Percentiles rank a stretch among this genome's conserved stretches.
These are phyloP conservation scores for Drosophila cyrtoloma DNA, from an alignment of 2,888 invertebrate genomes.

Conservation along the genomic window DNA sequence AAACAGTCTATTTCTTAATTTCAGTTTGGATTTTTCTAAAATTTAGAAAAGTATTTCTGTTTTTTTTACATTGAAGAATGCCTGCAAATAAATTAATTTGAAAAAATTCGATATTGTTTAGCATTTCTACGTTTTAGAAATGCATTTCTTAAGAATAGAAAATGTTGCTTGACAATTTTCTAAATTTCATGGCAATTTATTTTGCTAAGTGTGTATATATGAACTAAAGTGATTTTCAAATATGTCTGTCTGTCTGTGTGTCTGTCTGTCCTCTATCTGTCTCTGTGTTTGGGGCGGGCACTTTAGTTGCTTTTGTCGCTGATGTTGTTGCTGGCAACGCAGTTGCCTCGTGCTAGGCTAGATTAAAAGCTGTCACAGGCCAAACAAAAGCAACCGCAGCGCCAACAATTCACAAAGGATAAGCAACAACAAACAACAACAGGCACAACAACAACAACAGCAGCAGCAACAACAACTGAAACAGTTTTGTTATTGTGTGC, in stretches of 20 bases:
- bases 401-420: slow-evolving; percentile 68
- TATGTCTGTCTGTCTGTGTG: slow-evolving; percentile 40
- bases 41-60: no score
- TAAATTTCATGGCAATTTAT: background rate
- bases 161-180: background rate
- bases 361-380: slow-evolving; percentile 81
- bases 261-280: slow-evolving; percentile 24
- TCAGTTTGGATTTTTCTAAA: no score
- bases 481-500: slow-evolving; percentile 72
- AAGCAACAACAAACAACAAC: slow-evolving; percentile 48
- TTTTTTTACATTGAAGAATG: no score
- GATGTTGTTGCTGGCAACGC: slow-evolving; percentile 45
- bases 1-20: background rate
- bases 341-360: slow-evolving; percentile 69
- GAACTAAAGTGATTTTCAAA: slow-evolving; percentile 81
- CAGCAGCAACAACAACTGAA: slow-evolving; percentile 22
- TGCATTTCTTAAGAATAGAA: background rate
- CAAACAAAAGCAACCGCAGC: slow-evolving; percentile 80
- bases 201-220: slow-evolving; percentile 41
- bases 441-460: slow-evolving; percentile 15
- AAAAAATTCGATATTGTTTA: no score
- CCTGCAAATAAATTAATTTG: no score
- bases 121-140: background rate
- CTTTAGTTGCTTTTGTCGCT: slow-evolving; percentile 57
- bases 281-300: slow-evolving; percentile 41